These are phyloP conservation scores for Agrypnus murinus DNA, from an alignment of 2,888 invertebrate species.

Conservation along the genomic window DNA sequence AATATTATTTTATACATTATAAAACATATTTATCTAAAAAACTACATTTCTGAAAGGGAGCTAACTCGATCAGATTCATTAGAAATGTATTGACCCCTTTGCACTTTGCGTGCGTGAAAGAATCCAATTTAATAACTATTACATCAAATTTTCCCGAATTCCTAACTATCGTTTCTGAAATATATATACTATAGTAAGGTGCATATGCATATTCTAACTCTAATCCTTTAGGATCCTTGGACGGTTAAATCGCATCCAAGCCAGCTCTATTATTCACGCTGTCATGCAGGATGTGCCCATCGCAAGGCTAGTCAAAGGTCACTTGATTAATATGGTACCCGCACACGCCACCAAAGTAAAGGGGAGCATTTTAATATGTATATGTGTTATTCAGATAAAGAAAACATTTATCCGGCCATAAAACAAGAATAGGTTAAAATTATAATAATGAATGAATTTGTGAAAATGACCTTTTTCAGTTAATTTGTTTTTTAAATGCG, in stretches of 20 bases:
- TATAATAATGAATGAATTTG: conserved; percentile 49
- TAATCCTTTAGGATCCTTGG: conserved; percentile 61
- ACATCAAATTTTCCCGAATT: too few species aligned
- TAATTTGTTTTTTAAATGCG: background rate
- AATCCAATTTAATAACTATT: too few species aligned
- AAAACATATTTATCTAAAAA: too few species aligned
- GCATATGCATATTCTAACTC: background rate
- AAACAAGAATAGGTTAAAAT: conserved; percentile 54
- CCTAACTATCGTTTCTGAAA: too few species aligned
- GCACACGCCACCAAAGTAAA: conserved; percentile 53
- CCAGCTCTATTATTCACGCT: conserved; percentile 53
- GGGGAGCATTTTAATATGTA: conserved; percentile 52
- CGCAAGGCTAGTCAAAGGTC: conserved; percentile 58
- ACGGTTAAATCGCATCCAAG: conserved; percentile 69
- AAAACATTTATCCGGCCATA: conserved; percentile 11
- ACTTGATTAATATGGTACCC: conserved; percentile 56
- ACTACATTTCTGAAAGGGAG: too few species aligned
- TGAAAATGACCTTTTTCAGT: conserved; percentile 41
- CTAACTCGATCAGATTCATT: too few species aligned
- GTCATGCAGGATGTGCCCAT: conserved; percentile 51
- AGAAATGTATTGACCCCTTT: too few species aligned
- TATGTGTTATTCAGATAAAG: conserved; percentile 36
- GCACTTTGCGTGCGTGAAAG: too few species aligned
- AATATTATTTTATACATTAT: too few species aligned
- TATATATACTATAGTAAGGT: too few species aligned